phyloP scores from a whole-genome alignment of 2,113 vertebrate genomes.

The Puma concolor region DNA sequence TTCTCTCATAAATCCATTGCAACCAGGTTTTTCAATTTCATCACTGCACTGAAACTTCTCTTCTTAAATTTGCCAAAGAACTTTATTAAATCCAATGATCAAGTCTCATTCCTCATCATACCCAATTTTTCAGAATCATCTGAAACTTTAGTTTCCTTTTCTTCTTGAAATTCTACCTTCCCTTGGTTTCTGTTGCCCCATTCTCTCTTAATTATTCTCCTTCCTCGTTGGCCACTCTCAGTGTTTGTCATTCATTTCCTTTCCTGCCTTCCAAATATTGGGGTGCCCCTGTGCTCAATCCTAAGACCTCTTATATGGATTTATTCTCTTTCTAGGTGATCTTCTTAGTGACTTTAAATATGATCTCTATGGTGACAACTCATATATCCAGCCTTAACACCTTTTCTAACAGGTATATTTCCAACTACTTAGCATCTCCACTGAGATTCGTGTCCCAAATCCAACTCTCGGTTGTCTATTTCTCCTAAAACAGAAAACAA shows the following conservation, averaged over 20 bases:
- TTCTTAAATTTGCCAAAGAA: constrained; percentile 22
- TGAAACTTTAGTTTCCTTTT: neutral
- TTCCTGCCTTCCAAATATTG: neutral
- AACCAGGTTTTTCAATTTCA: neutral
- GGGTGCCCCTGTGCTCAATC: neutral
- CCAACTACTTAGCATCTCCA: neutral
- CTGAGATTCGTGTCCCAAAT: neutral
- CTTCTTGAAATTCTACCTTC: neutral
- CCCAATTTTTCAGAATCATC: neutral
- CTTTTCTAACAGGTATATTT: neutral
- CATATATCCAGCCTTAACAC: neutral
- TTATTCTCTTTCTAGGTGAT: neutral
- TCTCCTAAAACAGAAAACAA: neutral
- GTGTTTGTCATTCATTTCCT: neutral
- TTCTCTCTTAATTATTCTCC: neutral
- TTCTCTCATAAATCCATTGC: neutral
- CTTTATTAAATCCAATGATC: neutral
- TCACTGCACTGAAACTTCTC: neutral
- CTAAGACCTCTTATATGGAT: neutral
- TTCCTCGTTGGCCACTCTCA: neutral
- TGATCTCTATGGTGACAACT: neutral
- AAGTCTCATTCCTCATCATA: neutral
- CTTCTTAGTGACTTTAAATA: neutral
- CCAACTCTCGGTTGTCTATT: neutral
- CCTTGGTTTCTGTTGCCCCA: neutral